These are phyloP conservation scores for Drosophila diplacantha DNA, from an alignment of 2,888 invertebrate species.

Conservation along the genomic window DNA sequence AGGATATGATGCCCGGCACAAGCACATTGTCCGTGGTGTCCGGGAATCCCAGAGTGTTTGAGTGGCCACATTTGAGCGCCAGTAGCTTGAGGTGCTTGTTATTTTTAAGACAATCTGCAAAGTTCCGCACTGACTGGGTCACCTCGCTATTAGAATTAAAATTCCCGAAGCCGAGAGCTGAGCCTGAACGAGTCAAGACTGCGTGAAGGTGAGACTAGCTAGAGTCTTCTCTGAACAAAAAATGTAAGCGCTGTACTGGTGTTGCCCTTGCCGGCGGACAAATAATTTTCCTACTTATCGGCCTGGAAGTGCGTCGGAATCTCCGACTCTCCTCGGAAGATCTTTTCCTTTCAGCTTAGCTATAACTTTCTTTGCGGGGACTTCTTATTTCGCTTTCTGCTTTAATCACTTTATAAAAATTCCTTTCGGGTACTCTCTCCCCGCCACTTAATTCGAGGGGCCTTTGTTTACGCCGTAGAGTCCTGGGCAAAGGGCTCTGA, in stretches of 20 bases:
- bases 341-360: slow-evolving; percentile 11
- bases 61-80: not conserved
- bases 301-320: not conserved
- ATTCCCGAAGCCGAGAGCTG: not conserved
- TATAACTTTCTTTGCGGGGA: slow-evolving; percentile 8
- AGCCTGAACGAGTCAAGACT: no score
- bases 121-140: no score
- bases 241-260: not conserved
- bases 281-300: slow-evolving; percentile 4
- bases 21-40: slow-evolving; percentile 25
- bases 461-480: slow-evolving; percentile 24
- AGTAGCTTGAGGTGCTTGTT: not conserved
- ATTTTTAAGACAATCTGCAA: not conserved
- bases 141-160: not conserved
- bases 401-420: slow-evolving; percentile 44
- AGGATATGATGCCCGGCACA: slow-evolving; percentile 10
- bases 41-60: slow-evolving; percentile 9
- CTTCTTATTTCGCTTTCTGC: slow-evolving; percentile 17
- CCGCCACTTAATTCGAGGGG: not conserved
- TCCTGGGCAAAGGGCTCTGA: not conserved
- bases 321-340: not conserved
- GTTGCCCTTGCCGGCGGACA: no score
- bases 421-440: slow-evolving; percentile 16
- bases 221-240: not conserved
- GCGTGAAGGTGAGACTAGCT: no score